Base-by-base conservation (phyloP, 2,888 invertebrate genomes). In the Drosophila prostipennis region DNA sequence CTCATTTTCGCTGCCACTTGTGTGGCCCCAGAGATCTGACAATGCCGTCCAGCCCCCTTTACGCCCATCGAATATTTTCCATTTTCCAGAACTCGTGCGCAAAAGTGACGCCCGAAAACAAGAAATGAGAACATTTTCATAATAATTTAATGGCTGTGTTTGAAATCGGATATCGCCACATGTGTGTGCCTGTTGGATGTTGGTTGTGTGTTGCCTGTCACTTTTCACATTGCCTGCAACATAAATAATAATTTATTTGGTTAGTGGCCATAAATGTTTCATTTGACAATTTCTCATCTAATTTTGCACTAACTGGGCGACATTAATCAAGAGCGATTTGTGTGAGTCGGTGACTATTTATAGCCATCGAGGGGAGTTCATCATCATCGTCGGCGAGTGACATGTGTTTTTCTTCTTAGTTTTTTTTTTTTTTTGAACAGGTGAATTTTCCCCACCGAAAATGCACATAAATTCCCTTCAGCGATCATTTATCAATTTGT, bases 401-500 rank as follows among this genome's bases (percentile, higher is more conserved):
- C 85, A 87, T 78, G 73, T 78, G 84, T 78, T 78, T 54, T 53
- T 63, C 72, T 58, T 45, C 49, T 14, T 16, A 13, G 26, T 11
- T 14, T 14, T 11, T n/a, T 14, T 43, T 11, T 14, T 13, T 16
- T 3, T 39, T 10, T 42, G 58, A 77, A 77, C 82, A 82, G 82
- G 82, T 82, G 82, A 56, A 49, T 71, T 71, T 29, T 19, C 34
- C 29, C 13, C 40, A 7, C 29, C 29, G 34, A 61, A 63, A 70
- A 70, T 29, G 52, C 73, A 87, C 79, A 84, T 79, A 74, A 84
- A 87, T 85, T 76, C 65, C 32, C 48, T 34, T 6, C 70, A 67
- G 70, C 72, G 61, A 74, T 86, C 79, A 87, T 78, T 87, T 84
- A 76, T 76, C 87, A 87, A 89, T 87, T 84, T 84, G 82, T 83